Base-by-base conservation (phyloP, 2,888 invertebrate genomes). In the Drosophila planitibia region DNA sequence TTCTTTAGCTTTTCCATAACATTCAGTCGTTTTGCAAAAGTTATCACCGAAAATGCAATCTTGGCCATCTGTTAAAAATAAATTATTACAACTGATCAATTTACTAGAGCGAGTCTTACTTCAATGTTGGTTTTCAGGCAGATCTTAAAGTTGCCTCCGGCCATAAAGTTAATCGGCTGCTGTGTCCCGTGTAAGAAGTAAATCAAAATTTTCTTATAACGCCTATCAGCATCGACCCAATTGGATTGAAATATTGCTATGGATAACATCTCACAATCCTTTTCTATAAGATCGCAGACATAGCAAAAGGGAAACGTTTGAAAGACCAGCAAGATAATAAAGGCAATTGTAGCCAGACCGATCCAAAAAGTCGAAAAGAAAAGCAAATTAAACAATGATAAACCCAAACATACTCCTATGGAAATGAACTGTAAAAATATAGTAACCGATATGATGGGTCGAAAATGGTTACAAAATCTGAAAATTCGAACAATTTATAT, bases 271-370 rank as follows among this genome's bases (percentile, higher is more conserved):
- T 62, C 39, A 51, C 76, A 72, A 4, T 82, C 85, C 0, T 67
- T 57, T 4, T n/a, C 22, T 7, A 84, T 39, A 12, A 65, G 35
- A 22, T 84, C 76, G 33, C 83, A 82, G 22, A 76, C 32, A n/a
- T 58, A 75, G 12, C 82, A 84, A 32, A 84, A 82, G 1, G 83
- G 83, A 61, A 81, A 84, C 10, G 83, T 82, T 47, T 82, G 52
- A 19, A 74, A 41, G 7, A 75, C 57, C 2, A 82, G 14, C 6
- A 66, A 32, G 2, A 49, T 6, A 3, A 79, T 67, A 37, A 60
- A 83, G 3, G 32, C 58, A 9, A 58, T 9, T 3, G 73, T 71
- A 0, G 73, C 68, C 10, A 83, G 0, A 0, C 67, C 76, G 3
- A 58, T 70, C 74, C 61, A 72, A 14, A 76, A 9, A 25, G 52